These are phyloP conservation scores for Microcebus ravelobensis DNA, from an alignment of 2,113 vertebrate genomes.

Conservation along the genomic window DNA sequence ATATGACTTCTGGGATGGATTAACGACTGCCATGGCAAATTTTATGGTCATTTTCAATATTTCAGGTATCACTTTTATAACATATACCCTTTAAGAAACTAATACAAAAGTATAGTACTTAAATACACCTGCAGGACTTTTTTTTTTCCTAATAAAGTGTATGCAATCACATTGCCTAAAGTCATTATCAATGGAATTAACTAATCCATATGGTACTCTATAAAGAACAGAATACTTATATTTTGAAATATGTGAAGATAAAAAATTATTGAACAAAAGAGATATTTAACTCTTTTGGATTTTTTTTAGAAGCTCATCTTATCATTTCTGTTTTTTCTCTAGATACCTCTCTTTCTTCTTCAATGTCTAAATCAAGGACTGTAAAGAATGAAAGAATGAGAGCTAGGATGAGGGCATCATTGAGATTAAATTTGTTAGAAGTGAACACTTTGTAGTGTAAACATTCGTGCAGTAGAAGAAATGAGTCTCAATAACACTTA, in stretches of 20 bases:
- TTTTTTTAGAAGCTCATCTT: neutral
- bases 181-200: neutral
- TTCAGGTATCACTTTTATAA: constrained; percentile 72
- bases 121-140: neutral
- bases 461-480: neutral
- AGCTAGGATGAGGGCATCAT: accelerated
- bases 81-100: neutral
- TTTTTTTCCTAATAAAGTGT: constrained; percentile 7
- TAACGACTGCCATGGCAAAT: constrained; percentile 68
- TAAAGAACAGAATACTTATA: neutral
- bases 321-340: neutral
- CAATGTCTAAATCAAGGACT: neutral
- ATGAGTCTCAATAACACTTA: neutral
- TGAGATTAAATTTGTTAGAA: neutral
- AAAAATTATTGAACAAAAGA: neutral
- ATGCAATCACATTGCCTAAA: neutral
- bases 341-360: neutral
- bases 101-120: neutral
- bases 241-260: neutral
- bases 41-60: constrained; percentile 66
- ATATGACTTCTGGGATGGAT: constrained; percentile 76
- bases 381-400: neutral
- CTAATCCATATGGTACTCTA: neutral
- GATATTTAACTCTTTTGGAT: neutral
- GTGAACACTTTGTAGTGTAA: neutral